phyloP scores from a whole-genome alignment of 2,888 invertebrate genomes.

The Athetis lepigone region DNA sequence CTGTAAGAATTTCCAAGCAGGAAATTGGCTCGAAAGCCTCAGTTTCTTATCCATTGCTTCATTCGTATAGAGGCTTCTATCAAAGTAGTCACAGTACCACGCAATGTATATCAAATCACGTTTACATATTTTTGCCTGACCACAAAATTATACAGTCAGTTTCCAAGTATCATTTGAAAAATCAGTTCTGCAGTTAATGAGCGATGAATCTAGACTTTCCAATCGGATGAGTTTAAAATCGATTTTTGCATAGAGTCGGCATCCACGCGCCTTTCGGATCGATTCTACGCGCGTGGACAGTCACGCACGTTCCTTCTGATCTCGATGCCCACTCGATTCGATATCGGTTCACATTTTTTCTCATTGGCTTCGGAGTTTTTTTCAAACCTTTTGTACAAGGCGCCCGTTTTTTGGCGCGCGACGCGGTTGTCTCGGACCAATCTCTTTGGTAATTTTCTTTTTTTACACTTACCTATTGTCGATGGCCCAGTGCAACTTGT shows the following conservation, averaged over 20 bases:
- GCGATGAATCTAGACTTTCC: constrained; percentile 62
- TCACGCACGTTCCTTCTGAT: constrained; percentile 82
- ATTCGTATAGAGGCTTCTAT: not conserved
- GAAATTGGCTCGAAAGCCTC: constrained; percentile 15
- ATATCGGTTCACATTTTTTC: constrained; percentile 78
- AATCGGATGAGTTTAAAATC: constrained; percentile 70
- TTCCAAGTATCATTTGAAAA: constrained; percentile 21
- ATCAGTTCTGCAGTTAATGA: constrained; percentile 47
- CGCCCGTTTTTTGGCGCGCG: constrained; percentile 81
- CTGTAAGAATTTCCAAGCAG: constrained; percentile 24
- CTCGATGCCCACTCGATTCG: constrained; percentile 80
- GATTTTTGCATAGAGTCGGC: constrained; percentile 77
- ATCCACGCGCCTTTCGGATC: constrained; percentile 76
- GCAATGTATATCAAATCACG: constrained; percentile 13
- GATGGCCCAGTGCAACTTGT: constrained; percentile 74
- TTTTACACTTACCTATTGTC: constrained; percentile 75
- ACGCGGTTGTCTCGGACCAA: constrained; percentile 74
- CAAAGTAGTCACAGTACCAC: not conserved
- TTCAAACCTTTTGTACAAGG: constrained; percentile 69
- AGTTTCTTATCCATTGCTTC: not conserved
- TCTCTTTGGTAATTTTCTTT: constrained; percentile 77
- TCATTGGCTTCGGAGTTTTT: constrained; percentile 67
- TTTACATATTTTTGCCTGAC: constrained; percentile 11
- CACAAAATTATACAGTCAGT: not conserved
- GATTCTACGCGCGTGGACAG: constrained; percentile 80